phyloP scores from a whole-genome alignment of 2,797 vertebrate species.

The Neosalanx taihuensis region DNA sequence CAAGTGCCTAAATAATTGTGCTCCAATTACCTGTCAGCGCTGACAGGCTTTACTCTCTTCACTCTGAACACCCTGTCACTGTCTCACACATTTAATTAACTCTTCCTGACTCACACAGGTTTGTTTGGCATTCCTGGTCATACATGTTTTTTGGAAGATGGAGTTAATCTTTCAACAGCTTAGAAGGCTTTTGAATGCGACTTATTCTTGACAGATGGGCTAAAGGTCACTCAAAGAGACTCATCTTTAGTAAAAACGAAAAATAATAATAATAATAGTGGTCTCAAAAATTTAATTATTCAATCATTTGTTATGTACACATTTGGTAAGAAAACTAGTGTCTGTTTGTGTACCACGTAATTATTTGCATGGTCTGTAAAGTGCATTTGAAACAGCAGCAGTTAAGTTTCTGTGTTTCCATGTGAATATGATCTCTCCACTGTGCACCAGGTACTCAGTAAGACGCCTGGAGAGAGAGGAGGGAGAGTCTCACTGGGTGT shows the following conservation, averaged over 20 bases:
- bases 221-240: background rate
- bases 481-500: slow-evolving; percentile 35
- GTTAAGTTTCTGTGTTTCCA: too few relatives aligned
- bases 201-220: background rate
- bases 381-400: too few relatives aligned
- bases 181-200: background rate
- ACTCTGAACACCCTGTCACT: slow-evolving; percentile 25
- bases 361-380: too few relatives aligned
- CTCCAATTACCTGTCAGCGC: slow-evolving; percentile 59
- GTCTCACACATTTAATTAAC: slow-evolving; percentile 70
- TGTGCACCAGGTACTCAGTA: background rate
- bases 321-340: background rate
- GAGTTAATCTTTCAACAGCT: background rate
- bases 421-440: too few relatives aligned
- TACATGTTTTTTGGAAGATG: background rate
- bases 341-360: background rate
- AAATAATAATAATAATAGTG: too few relatives aligned
- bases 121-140: slow-evolving; percentile 8
- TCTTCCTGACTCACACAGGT: slow-evolving; percentile 11
- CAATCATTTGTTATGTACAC: background rate
- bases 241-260: background rate
- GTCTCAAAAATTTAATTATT: too few relatives aligned
- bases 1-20: slow-evolving; percentile 50
- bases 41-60: slow-evolving; percentile 57
- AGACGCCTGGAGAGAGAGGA: slow-evolving; percentile 35